phyloP scores from a whole-genome alignment of 2,113 vertebrate genomes.

The Actinemys pallida region DNA sequence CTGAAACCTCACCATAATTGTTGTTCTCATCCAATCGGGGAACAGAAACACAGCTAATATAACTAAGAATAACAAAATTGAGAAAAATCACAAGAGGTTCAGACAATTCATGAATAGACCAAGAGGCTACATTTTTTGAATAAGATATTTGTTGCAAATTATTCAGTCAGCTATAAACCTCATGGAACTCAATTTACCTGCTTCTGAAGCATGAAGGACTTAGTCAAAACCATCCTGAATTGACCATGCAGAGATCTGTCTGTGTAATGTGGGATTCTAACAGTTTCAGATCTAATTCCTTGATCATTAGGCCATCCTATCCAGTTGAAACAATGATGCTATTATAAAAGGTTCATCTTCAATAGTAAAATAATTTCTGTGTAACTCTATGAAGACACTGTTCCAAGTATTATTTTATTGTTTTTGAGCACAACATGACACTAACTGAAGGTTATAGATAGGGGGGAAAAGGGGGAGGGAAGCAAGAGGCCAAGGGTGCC shows the following conservation, averaged over 20 bases:
- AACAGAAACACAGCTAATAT: neutral
- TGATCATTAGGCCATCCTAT: neutral
- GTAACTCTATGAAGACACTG: neutral
- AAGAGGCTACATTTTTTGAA: neutral
- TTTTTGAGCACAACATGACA: neutral
- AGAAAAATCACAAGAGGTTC: neutral
- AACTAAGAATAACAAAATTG: neutral
- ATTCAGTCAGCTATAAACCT: neutral
- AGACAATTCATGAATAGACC: neutral
- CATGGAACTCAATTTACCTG: neutral
- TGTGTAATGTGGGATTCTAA: neutral
- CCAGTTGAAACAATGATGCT: neutral
- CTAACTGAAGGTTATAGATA: neutral
- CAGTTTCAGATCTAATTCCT: neutral
- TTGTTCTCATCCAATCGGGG: neutral
- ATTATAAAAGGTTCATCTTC: neutral
- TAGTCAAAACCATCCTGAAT: neutral
- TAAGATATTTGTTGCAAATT: neutral
- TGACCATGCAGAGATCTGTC: neutral
- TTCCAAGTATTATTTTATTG: neutral
- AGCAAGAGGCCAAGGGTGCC: neutral
- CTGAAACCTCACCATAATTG: neutral
- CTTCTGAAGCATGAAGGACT: neutral
- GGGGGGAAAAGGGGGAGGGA: rapidly evolving
- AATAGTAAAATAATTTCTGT: neutral